Conservation (phyloP, 2,113 vertebrate genomes). For the Natator depressus region DNA sequence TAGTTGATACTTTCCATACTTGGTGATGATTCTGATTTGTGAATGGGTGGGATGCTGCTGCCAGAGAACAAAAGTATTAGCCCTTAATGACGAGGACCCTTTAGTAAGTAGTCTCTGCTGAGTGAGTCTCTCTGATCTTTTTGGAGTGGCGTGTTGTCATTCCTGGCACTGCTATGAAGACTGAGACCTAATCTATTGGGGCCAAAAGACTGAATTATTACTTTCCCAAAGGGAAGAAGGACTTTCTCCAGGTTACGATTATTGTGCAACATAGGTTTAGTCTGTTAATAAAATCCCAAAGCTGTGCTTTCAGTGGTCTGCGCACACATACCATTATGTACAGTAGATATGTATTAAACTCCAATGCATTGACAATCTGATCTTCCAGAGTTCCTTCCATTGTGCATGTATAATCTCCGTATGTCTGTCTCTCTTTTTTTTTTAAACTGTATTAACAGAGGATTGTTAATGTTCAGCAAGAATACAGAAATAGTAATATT, state of each 20-base stretch:
- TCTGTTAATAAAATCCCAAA: background rate
- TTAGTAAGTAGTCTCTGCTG: conserved; percentile 11
- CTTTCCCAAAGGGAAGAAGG: background rate
- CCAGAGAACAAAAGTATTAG: background rate
- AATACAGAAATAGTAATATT: background rate
- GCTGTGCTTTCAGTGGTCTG: background rate
- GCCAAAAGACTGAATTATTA: conserved; percentile 14
- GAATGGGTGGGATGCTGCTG: background rate
- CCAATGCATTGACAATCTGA: background rate
- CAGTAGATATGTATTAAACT: background rate
- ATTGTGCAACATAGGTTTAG: conserved; percentile 4
- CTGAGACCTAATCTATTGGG: background rate
- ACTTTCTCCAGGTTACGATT: background rate
- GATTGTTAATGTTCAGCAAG: background rate
- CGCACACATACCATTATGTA: background rate
- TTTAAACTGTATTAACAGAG: background rate
- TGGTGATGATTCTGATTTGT: background rate
- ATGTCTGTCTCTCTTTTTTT: background rate
- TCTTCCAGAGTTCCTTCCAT: background rate
- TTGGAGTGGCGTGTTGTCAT: conserved; percentile 34
- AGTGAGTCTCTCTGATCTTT: conserved; percentile 23
- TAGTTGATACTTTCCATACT: background rate
- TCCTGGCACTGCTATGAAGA: conserved; percentile 3
- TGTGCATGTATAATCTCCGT: background rate
- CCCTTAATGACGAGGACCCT: background rate